A percentile compares a stretch with the other conserved stretches of the same genome.
These are phyloP conservation scores for Diloba caeruleocephala DNA, from an alignment of 2,888 invertebrate species.

Conservation along the genomic window DNA sequence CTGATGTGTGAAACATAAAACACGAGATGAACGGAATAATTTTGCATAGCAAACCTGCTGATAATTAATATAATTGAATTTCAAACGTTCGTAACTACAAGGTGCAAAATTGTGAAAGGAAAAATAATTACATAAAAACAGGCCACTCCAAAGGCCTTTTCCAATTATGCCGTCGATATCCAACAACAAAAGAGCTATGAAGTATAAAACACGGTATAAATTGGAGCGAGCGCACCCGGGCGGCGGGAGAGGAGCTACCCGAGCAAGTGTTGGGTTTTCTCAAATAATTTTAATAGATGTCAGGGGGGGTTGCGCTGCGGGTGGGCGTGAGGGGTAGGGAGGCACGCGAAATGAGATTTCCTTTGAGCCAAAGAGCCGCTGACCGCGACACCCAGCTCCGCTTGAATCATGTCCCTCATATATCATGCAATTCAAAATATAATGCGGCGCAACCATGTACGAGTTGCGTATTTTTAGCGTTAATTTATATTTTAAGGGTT, in stretches of 20 bases:
- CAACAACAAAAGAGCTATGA: constrained; percentile 67
- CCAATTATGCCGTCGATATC: constrained; percentile 66
- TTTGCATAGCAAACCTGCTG: constrained; percentile 13
- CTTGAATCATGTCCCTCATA: constrained; percentile 73
- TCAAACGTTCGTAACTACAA: constrained; percentile 32
- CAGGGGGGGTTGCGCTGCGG: constrained; percentile 57
- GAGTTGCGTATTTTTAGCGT: constrained; percentile 51
- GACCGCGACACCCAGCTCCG: constrained; percentile 75
- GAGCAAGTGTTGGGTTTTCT: constrained; percentile 75
- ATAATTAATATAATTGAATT: constrained; percentile 46
- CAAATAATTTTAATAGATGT: constrained; percentile 87
- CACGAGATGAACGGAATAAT: too few species aligned
- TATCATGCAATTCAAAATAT: constrained; percentile 69
- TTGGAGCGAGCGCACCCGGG: constrained; percentile 62
- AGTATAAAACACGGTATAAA: constrained; percentile 69
- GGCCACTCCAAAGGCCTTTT: constrained; percentile 59
- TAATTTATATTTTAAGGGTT: constrained; percentile 44
- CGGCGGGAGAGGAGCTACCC: constrained; percentile 51
- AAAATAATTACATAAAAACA: constrained; percentile 54
- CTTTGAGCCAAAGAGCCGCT: constrained; percentile 80
- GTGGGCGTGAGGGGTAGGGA: constrained; percentile 48
- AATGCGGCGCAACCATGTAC: constrained; percentile 41
- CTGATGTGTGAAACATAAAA: too few species aligned
- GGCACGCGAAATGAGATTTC: constrained; percentile 85
- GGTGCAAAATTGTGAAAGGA: constrained; percentile 26